Base-by-base conservation (phyloP, 2,888 invertebrate genomes). In the Drosophila mettleri region DNA sequence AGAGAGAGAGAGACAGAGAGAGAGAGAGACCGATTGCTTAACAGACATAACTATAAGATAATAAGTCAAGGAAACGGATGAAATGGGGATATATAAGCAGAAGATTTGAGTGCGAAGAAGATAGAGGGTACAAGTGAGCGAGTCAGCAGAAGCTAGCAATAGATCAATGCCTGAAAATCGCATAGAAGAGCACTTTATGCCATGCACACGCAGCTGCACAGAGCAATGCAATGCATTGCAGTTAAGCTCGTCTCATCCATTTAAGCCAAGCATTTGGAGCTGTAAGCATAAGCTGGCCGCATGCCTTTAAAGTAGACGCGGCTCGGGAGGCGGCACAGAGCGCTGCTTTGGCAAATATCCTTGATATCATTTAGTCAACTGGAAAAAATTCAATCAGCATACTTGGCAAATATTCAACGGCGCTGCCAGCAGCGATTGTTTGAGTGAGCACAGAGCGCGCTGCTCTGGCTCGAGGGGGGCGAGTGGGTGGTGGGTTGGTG, bases 381-480 rank as follows among this genome's bases (percentile, higher is more conserved):
- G 91, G 90, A 90, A 90, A 87, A 87, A 90, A 90, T 90, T 90
- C 90, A 90, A 90, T 90, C 90, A 90, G 90, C 88, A 90, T 90
- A 88, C 90, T 90, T 88, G 84, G 89, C 90, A 90, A 91, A 90
- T 90, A 89, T 83, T 83, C 80, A 74, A 77, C 71, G 59, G 49
- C 36, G 65, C 60, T 52, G 67, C 48, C 63, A 67, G 66, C 61
- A 66, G 33, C 84, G 67, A 82, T 88, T 88, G 86, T 88, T 88
- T 75, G 74, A 83, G 53, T 62, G 74, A 77, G 66, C 69, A 66
- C 60, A 46, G 70, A 49, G 43, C 20, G 52, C 22, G n/a, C n/a
- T n/a, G n/a, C n/a, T n/a, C n/a, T 34, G 20, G n/a, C 27, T 4
- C n/a, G 27, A 5, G 5, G 12, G 7, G 9, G 9, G 54, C 0